Evolutionary conservation across 1,140 invertebrate genomes (phyloP).

Genomic region (Meloidogyne chitwoodi): DNA sequence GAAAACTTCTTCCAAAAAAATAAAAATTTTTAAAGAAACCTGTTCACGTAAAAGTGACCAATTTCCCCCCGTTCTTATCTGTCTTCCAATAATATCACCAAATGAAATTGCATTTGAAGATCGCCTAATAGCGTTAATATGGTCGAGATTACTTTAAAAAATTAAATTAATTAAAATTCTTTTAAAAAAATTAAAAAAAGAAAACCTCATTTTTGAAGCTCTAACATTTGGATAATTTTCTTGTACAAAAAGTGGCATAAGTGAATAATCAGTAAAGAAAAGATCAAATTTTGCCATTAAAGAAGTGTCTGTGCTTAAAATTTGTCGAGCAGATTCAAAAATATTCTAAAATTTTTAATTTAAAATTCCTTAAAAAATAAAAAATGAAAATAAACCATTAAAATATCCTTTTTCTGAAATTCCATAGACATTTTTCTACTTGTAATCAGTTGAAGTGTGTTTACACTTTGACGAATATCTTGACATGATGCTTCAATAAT

Average conservation of each 20-base stretch:
- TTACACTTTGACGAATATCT: conserved; percentile 86
- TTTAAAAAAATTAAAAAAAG: conserved; percentile 5
- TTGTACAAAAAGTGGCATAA: conserved; percentile 90
- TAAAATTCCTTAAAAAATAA: background rate
- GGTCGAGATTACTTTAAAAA: conserved; percentile 56
- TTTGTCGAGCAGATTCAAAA: conserved; percentile 85
- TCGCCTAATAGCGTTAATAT: conserved; percentile 71
- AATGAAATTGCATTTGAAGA: conserved; percentile 78
- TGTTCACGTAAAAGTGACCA: conserved; percentile 87
- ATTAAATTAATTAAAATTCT: conserved; percentile 7
- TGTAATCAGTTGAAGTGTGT: conserved; percentile 62
- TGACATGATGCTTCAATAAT: conserved; percentile 83
- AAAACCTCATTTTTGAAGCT: conserved; percentile 24
- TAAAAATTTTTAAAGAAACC: conserved; percentile 61
- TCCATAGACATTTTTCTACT: conserved; percentile 5
- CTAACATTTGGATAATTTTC: conserved; percentile 80
- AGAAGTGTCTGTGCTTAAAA: conserved; percentile 73
- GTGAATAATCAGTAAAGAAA: conserved; percentile 94
- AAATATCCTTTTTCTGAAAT: conserved; percentile 43
- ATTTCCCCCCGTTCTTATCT: conserved; percentile 72
- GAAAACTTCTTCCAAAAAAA: background rate
- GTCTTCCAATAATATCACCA: conserved; percentile 78
- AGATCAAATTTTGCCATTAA: conserved; percentile 75
- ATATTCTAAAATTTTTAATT: conserved; percentile 63
- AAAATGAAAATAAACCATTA: conserved; percentile 30